A percentile compares a stretch with the other conserved stretches of the same genome.
These are phyloP conservation scores for Ptychochromis oligacanthus DNA, from an alignment of 2,113 vertebrate species.

Conservation along the genomic window DNA sequence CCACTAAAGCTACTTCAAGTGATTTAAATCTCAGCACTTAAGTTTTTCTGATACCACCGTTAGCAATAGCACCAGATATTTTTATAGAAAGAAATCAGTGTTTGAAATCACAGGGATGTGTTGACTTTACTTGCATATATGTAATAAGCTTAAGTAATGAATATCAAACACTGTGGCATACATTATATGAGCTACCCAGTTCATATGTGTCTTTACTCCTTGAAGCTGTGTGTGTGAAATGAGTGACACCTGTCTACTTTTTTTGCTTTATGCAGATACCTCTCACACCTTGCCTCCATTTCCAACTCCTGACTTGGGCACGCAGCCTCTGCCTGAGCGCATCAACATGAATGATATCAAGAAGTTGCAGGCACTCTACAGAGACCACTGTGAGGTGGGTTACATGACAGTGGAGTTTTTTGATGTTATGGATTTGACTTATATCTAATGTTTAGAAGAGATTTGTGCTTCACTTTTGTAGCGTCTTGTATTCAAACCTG, in stretches of 20 bases:
- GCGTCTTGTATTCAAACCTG: background rate
- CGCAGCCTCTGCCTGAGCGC: constrained; percentile 84
- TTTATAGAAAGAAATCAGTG: background rate
- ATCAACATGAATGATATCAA: constrained; percentile 87
- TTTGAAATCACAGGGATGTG: accelerated
- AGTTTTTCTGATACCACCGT: background rate
- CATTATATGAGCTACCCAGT: background rate
- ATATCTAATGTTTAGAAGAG: background rate
- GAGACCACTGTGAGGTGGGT: constrained; percentile 93
- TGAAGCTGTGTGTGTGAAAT: background rate
- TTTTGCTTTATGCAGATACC: constrained; percentile 80
- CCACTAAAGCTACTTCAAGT: background rate
- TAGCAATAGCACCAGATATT: background rate
- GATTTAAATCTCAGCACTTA: background rate
- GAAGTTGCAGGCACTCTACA: constrained; percentile 90
- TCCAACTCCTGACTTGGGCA: constrained; percentile 85
- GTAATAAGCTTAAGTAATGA: background rate
- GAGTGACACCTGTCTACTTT: constrained; percentile 41
- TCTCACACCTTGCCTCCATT: constrained; percentile 92
- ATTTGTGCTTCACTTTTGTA: background rate
- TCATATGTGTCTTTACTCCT: background rate
- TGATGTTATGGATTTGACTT: background rate
- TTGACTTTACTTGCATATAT: background rate
- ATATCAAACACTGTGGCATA: accelerated
- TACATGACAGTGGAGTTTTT: background rate